These are phyloP conservation scores for Mastomys coucha DNA, from an alignment of 2,113 vertebrate genomes.

Conservation along the genomic window DNA sequence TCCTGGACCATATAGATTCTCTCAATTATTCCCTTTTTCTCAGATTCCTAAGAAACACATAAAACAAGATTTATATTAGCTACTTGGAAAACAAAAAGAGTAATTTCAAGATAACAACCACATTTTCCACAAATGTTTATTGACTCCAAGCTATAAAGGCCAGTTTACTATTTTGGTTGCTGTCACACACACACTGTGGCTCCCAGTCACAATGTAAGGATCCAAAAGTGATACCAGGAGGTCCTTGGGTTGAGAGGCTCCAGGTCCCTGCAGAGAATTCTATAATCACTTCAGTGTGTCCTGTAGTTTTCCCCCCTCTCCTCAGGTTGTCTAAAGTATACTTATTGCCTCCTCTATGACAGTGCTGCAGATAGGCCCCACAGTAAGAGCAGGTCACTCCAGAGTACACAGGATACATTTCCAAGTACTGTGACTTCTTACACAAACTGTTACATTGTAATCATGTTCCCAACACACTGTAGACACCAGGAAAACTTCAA, in stretches of 20 bases:
- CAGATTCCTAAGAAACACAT: slow-evolving; percentile 90
- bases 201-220: background rate
- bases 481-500: background rate
- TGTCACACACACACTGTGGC: background rate
- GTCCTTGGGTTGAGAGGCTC: background rate
- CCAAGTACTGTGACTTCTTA: background rate
- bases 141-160: too few species aligned
- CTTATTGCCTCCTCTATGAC: too few species aligned
- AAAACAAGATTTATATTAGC: background rate
- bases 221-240: background rate
- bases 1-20: slow-evolving; percentile 99
- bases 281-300: background rate
- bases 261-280: background rate
- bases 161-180: background rate
- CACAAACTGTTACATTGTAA: background rate
- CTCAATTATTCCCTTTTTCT: slow-evolving; percentile 95
- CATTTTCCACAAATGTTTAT: background rate
- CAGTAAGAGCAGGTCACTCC: rapidly evolving
- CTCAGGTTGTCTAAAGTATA: background rate
- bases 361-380: background rate
- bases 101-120: background rate
- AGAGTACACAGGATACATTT: background rate
- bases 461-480: background rate
- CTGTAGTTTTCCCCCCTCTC: background rate
- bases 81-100: background rate